Evolutionary conservation across 2,113 vertebrate genomes (phyloP).

Genomic region (Eulemur rufifrons): DNA sequence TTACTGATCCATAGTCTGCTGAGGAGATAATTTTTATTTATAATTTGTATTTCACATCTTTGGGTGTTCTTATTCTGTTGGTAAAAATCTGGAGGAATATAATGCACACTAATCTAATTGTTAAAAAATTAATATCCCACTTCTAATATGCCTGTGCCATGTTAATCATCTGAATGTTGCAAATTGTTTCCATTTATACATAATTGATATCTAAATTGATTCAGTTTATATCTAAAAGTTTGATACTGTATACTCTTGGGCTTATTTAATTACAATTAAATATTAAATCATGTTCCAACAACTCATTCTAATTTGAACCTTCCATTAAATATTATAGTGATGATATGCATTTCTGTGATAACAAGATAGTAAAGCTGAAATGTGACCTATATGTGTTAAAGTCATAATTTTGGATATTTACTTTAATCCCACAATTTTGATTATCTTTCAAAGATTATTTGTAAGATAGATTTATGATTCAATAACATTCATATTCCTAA

Average conservation of each 20-base stretch:
- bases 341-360: neutral
- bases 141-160: neutral
- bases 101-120: neutral
- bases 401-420: neutral
- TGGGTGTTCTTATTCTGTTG: neutral
- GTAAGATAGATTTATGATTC: neutral
- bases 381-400: neutral
- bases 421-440: neutral
- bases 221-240: neutral
- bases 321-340: neutral
- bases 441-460: neutral
- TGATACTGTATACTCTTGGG: neutral
- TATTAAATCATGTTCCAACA: neutral
- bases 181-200: neutral
- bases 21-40: neutral
- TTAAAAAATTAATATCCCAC: neutral
- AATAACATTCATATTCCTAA: neutral
- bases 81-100: neutral
- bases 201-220: neutral
- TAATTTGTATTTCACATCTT: neutral
- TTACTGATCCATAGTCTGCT: neutral
- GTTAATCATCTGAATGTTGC: neutral
- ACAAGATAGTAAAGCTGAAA: neutral
- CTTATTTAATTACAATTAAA: conserved; percentile 17
- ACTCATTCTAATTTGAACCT: neutral